A percentile compares a stretch with the other conserved stretches of the same genome.
These are phyloP conservation scores for Drosophila ogumai DNA, from an alignment of 1,140 invertebrate genomes.

Conservation along the genomic window DNA sequence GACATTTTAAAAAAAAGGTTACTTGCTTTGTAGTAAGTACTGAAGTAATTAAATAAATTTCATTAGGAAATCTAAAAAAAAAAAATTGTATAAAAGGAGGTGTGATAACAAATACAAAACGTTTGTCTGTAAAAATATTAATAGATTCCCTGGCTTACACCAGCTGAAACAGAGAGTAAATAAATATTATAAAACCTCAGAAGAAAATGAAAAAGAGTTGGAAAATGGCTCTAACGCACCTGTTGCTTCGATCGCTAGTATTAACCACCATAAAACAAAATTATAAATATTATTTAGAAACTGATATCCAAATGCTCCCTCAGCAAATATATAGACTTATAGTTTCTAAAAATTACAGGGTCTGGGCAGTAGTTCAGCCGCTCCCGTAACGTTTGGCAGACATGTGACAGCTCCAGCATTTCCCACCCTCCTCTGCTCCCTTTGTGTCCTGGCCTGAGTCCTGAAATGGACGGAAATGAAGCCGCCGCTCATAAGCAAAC, in stretches of 20 bases:
- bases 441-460: constrained; percentile 21
- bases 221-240: neutral
- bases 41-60: neutral
- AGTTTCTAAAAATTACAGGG: constrained; percentile 5
- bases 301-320: neutral
- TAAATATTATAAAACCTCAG: neutral
- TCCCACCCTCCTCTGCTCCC: constrained; percentile 17
- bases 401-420: constrained; percentile 66
- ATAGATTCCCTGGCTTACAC: neutral
- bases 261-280: neutral
- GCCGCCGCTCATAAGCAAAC: constrained; percentile 70
- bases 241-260: neutral
- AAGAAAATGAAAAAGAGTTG: neutral
- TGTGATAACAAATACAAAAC: too few species aligned
- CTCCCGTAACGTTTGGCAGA: constrained; percentile 34
- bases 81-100: too few species aligned
- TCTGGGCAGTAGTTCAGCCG: constrained; percentile 7
- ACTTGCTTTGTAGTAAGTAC: neutral
- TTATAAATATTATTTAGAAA: neutral
- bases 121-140: neutral
- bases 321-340: neutral
- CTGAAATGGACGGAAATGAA: constrained; percentile 57
- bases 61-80: too few species aligned
- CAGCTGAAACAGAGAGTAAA: neutral
- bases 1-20: too few species aligned